phyloP scores from a whole-genome alignment of 1,140 invertebrate genomes.

The Camponotus pennsylvanicus region DNA sequence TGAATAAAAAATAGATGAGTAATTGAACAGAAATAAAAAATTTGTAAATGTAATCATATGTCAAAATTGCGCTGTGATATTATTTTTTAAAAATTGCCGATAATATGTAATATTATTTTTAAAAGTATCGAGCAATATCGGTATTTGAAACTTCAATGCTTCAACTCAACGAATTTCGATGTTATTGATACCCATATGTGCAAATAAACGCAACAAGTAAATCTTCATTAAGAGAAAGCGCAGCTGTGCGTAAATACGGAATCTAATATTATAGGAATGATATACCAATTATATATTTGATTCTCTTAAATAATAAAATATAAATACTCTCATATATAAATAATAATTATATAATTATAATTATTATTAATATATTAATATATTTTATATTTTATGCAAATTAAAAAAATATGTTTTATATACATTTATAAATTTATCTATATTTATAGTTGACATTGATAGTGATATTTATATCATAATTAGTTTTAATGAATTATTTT shows the following conservation, averaged over 20 bases:
- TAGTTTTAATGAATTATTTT: conserved; percentile 5
- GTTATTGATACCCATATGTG: conserved; percentile 21
- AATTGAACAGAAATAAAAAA: background rate
- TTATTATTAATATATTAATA: too few relatives aligned
- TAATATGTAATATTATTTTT: conserved; percentile 20
- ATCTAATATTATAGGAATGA: background rate
- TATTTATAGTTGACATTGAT: background rate
- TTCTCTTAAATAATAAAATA: background rate
- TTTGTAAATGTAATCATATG: background rate
- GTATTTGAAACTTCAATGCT: background rate
- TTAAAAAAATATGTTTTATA: background rate
- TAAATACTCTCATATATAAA: background rate
- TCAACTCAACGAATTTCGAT: conserved; percentile 22
- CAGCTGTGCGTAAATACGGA: background rate
- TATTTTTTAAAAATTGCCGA: background rate
- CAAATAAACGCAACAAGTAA: conserved; percentile 40
- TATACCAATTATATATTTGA: conserved; percentile 5
- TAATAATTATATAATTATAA: background rate
- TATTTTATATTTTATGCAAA: background rate
- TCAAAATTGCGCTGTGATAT: background rate
- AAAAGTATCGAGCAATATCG: conserved; percentile 12
- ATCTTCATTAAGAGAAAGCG: conserved; percentile 19
- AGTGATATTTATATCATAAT: background rate
- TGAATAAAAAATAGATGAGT: background rate
- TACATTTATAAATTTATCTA: background rate